Conservation (phyloP, 2,797 vertebrate species). For the Manis pentadactyla region DNA sequence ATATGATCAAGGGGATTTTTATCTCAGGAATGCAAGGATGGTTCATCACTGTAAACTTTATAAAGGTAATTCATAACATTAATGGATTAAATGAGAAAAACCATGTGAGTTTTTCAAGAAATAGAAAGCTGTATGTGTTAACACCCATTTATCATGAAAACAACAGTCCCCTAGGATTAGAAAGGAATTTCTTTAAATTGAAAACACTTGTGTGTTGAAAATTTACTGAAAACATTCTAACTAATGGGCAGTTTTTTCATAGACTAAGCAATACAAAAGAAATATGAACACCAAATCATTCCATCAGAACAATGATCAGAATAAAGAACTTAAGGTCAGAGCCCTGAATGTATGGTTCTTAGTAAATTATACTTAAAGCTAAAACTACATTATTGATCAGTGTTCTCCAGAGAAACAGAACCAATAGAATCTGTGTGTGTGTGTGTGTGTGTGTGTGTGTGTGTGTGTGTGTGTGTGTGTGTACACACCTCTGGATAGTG, state of each 20-base stretch:
- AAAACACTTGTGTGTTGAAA: background rate
- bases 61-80: background rate
- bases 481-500: background rate
- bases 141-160: background rate
- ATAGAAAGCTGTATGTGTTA: background rate
- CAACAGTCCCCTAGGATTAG: background rate
- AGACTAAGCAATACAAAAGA: background rate
- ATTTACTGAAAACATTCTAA: background rate
- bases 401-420: background rate
- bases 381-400: background rate
- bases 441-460: too few relatives aligned
- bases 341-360: background rate
- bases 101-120: background rate
- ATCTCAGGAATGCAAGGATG: background rate
- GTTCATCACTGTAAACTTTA: background rate
- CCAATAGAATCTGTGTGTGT: background rate
- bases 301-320: background rate
- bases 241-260: background rate
- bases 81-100: background rate
- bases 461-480: too few relatives aligned
- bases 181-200: background rate
- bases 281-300: background rate
- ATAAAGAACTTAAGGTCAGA: background rate
- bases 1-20: background rate
- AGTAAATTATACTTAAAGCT: background rate